Conservation (phyloP, 2,888 invertebrate species). For the Metacarcinus magister region DNA sequence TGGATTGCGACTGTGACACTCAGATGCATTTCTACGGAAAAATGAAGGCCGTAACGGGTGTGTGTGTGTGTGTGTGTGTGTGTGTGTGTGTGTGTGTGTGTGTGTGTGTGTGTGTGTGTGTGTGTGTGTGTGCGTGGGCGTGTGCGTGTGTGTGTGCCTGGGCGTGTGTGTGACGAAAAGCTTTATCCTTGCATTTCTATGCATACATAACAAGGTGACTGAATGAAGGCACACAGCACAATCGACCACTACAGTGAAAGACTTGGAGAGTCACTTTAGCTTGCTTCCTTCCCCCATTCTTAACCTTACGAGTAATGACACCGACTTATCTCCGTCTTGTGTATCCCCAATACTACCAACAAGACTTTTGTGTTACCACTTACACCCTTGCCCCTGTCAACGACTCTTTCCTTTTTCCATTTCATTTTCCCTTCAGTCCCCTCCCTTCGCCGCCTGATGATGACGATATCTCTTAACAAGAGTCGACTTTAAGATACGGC, state of each 20-base stretch:
- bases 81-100: slow-evolving; percentile 39
- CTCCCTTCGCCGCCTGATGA: neutral
- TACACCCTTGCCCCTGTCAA: slow-evolving; percentile 22
- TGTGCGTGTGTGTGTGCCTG: neutral
- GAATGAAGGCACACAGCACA: neutral
- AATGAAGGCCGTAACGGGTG: slow-evolving; percentile 8
- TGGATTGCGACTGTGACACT: slow-evolving; percentile 10
- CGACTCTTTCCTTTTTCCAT: neutral
- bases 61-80: slow-evolving; percentile 39
- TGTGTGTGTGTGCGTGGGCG: slow-evolving; percentile 18
- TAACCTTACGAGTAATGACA: slow-evolving; percentile 1
- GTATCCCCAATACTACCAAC: slow-evolving; percentile 9
- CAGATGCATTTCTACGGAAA: slow-evolving; percentile 7
- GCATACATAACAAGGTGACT: slow-evolving; percentile 13
- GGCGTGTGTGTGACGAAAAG: neutral
- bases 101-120: slow-evolving; percentile 39
- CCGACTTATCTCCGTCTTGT: neutral
- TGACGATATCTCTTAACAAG: slow-evolving; percentile 19
- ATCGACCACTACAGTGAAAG: neutral
- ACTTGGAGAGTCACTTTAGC: neutral
- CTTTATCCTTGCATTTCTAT: neutral
- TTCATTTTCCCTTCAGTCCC: neutral
- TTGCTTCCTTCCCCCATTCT: neutral
- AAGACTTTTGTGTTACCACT: slow-evolving; percentile 4
- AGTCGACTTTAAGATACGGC: slow-evolving; percentile 32